phyloP scores from a whole-genome alignment of 1,140 invertebrate species.

The Calycopis cecrops region DNA sequence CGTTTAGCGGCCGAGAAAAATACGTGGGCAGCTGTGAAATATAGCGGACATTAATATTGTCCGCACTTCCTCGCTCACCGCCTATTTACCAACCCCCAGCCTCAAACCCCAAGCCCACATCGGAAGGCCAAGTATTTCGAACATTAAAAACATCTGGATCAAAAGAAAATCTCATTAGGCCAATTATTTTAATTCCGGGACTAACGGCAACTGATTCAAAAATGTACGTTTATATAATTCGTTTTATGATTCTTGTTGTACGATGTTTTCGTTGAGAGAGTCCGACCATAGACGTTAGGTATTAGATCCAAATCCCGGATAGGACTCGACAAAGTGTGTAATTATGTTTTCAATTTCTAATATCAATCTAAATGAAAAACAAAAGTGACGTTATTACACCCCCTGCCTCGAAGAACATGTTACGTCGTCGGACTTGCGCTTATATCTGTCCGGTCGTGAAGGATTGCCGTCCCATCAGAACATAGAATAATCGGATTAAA shows the following conservation, averaged over 20 bases:
- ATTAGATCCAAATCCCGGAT: too few relatives aligned
- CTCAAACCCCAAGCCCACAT: conserved; percentile 18
- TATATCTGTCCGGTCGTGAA: too few relatives aligned
- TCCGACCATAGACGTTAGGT: too few relatives aligned
- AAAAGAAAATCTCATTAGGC: conserved; percentile 13
- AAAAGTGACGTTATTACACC: too few relatives aligned
- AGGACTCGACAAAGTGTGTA: too few relatives aligned
- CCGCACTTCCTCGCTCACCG: conserved; percentile 57
- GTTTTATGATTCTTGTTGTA: not conserved
- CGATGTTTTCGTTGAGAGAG: not conserved
- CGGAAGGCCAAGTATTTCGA: conserved; percentile 23
- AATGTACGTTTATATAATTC: conserved; percentile 3
- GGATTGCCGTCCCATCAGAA: too few relatives aligned
- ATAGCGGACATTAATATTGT: conserved; percentile 66
- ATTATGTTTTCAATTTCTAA: too few relatives aligned
- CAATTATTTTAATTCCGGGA: conserved; percentile 13
- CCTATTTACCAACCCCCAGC: conserved; percentile 54
- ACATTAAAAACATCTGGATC: conserved; percentile 32
- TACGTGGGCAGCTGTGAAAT: conserved; percentile 55
- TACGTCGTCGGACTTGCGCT: too few relatives aligned
- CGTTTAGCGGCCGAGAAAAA: conserved; percentile 55
- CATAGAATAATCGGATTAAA: too few relatives aligned
- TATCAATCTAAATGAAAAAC: too few relatives aligned
- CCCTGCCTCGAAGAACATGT: too few relatives aligned
- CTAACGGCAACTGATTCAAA: conserved; percentile 7